Conservation (phyloP, 2,797 vertebrate genomes). For the Semaprochilodus insignis region DNA sequence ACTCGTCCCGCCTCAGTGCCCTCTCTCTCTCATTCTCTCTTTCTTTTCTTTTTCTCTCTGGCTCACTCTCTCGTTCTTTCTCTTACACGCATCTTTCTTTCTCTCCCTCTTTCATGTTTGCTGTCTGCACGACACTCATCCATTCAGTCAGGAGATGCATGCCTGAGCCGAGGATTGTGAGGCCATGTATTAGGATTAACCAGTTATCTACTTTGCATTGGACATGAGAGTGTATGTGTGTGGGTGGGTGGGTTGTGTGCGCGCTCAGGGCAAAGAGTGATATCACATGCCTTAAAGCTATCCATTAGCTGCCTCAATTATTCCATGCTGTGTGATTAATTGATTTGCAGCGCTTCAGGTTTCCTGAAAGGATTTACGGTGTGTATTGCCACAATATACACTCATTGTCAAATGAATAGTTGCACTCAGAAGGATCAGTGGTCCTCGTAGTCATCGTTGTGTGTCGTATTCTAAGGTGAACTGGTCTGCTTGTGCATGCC, state of each 20-base stretch:
- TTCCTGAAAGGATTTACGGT: not conserved
- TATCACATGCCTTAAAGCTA: not conserved
- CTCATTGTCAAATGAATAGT: too few relatives aligned
- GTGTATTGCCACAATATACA: too few relatives aligned
- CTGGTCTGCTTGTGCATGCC: too few relatives aligned
- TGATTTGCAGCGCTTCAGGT: not conserved
- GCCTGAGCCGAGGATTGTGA: slow-evolving; percentile 30
- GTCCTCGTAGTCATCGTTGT: too few relatives aligned
- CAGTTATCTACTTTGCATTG: slow-evolving; percentile 30
- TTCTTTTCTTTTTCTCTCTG: not conserved
- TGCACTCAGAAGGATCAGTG: too few relatives aligned
- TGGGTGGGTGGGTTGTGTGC: not conserved
- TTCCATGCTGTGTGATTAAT: slow-evolving; percentile 35
- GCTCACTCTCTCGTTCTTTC: not conserved
- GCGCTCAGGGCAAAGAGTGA: too few relatives aligned
- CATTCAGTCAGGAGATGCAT: slow-evolving; percentile 14
- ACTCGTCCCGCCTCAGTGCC: slow-evolving; percentile 23
- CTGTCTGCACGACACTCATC: slow-evolving; percentile 30
- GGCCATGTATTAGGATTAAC: slow-evolving; percentile 31
- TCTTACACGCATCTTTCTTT: not conserved
- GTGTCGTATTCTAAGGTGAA: too few relatives aligned
- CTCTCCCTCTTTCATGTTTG: slow-evolving; percentile 1
- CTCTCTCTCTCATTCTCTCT: slow-evolving; percentile 14
- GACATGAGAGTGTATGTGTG: not conserved
- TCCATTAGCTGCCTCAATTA: slow-evolving; percentile 16